Conservation (phyloP, 2,113 vertebrate species). For the Actenoides lindsayi region DNA sequence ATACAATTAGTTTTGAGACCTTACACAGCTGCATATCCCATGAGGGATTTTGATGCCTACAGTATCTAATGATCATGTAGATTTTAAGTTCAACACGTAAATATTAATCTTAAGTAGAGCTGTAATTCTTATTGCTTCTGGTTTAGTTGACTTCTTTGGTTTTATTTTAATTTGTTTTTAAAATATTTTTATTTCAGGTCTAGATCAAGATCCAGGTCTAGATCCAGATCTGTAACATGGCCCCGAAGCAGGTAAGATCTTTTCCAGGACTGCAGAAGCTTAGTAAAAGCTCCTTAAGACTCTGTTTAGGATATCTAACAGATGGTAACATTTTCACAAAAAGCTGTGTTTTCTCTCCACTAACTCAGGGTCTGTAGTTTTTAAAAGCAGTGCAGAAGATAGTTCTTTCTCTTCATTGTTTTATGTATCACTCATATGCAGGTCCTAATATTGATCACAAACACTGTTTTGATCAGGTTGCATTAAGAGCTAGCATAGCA, state of each 20-base stretch:
- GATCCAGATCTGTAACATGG: conserved; percentile 82
- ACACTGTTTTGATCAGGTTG: background rate
- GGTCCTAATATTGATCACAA: fast-evolving
- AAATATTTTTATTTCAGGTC: conserved; percentile 63
- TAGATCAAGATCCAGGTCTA: conserved; percentile 82
- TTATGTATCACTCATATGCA: background rate
- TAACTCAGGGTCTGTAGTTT: background rate
- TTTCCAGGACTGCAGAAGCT: fast-evolving
- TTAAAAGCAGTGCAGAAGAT: background rate
- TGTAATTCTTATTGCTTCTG: background rate
- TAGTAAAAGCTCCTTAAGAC: background rate
- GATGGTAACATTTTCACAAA: background rate
- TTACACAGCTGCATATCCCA: background rate
- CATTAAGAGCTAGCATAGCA: background rate
- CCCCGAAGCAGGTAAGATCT: conserved; percentile 82
- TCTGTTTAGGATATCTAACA: background rate
- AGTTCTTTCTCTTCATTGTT: background rate
- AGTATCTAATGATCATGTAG: fast-evolving
- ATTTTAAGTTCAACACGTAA: background rate
- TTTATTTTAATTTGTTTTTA: background rate
- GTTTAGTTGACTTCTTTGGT: background rate
- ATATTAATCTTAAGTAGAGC: background rate
- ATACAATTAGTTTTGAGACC: fast-evolving
- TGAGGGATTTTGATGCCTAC: background rate
- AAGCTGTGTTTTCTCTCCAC: background rate